Conservation (phyloP, 2,888 invertebrate species). For the Hartigia nigra region DNA sequence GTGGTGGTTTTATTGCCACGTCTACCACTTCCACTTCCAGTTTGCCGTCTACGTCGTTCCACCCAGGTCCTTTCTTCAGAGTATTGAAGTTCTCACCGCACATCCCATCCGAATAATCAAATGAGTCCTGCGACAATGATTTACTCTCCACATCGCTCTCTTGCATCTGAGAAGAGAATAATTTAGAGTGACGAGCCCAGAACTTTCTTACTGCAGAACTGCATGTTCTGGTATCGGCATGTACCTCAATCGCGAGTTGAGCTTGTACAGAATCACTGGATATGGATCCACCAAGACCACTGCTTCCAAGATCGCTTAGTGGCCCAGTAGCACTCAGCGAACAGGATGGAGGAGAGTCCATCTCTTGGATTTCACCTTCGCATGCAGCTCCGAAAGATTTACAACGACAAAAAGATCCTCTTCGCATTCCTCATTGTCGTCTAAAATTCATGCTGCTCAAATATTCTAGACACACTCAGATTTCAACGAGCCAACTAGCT, state of each 20-base stretch:
- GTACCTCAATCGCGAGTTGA: conserved; percentile 77
- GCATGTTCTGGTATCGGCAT: conserved; percentile 24
- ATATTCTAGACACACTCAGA: conserved; percentile 28
- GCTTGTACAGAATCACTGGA: conserved; percentile 80
- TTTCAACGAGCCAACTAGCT: conserved; percentile 28
- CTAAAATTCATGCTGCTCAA: conserved; percentile 50
- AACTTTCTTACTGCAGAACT: conserved; percentile 2
- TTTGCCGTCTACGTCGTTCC: conserved; percentile 67
- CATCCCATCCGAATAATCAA: conserved; percentile 83
- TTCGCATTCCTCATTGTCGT: conserved; percentile 52
- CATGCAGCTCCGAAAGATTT: conserved; percentile 25
- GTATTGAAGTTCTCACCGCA: conserved; percentile 86
- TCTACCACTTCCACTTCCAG: conserved; percentile 69
- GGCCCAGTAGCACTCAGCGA: conserved; percentile 80
- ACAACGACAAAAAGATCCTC: conserved; percentile 43
- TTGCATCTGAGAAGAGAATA: conserved; percentile 70
- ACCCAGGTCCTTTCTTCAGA: conserved; percentile 80
- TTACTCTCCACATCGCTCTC: conserved; percentile 85
- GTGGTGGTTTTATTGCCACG: conserved; percentile 83
- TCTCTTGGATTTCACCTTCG: conserved; percentile 53
- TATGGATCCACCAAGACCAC: conserved; percentile 79
- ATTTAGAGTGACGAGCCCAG: conserved; percentile 13
- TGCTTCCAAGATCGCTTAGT: conserved; percentile 81
- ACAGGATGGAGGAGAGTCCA: conserved; percentile 84
- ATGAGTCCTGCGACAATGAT: conserved; percentile 82